These are phyloP conservation scores for Neodiprion fabricii DNA, from an alignment of 1,140 invertebrate genomes.

Conservation along the genomic window DNA sequence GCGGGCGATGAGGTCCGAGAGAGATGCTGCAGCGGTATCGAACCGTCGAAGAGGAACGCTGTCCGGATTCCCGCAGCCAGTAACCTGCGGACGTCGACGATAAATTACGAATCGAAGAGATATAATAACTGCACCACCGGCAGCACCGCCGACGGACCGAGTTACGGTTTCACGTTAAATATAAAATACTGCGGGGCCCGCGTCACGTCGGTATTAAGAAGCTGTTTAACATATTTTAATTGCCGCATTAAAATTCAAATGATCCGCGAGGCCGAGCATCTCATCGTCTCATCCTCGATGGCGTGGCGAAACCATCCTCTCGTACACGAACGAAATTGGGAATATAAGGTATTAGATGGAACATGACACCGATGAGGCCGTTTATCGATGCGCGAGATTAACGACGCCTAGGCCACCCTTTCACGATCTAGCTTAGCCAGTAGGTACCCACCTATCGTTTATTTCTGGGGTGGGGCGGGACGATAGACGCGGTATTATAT, in stretches of 20 bases:
- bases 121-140: conserved; percentile 22
- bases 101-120: conserved; percentile 50
- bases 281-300: not conserved
- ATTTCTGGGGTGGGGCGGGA: too few species aligned
- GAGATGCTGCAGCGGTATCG: not conserved
- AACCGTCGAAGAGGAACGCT: not conserved
- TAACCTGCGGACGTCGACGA: conserved; percentile 25
- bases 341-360: too few species aligned
- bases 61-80: not conserved
- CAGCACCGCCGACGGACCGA: conserved; percentile 34
- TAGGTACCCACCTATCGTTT: too few species aligned
- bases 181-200: conserved; percentile 45
- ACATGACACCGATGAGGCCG: not conserved
- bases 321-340: too few species aligned
- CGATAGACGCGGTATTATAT: too few species aligned
- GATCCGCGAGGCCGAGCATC: conserved; percentile 21
- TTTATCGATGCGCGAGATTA: too few species aligned
- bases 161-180: conserved; percentile 52
- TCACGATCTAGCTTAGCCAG: too few species aligned
- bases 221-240: conserved; percentile 53
- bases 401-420: too few species aligned
- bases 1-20: too few species aligned
- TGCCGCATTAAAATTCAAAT: conserved; percentile 43
- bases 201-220: conserved; percentile 42
- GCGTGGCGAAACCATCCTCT: too few species aligned